Base-by-base conservation (phyloP, 2,888 invertebrate species). In the Hemicrepidius hirtus region DNA sequence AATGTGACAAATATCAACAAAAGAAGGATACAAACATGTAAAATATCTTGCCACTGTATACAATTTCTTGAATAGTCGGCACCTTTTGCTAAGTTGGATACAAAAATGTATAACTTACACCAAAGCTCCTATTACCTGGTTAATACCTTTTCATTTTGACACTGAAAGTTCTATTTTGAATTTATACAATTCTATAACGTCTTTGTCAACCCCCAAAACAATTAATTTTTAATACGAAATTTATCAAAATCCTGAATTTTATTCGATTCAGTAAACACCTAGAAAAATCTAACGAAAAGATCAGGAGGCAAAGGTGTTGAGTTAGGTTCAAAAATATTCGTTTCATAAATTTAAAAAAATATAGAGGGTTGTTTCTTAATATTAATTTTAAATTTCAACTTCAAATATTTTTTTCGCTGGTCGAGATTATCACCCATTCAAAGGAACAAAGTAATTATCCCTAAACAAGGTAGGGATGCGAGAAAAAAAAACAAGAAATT, bases 71-170 rank as follows among this genome's bases (percentile, higher is more conserved):
- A 81, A 79, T 79, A 76, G 81, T 78, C 81, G 82, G 81, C 79
- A 74, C 73, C 80, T 80, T 83, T 81, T 76, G 72, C 76, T 73
- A 77, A 78, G 77, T 75, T 76, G 73, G 71, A 76, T 74, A 76
- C 77, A 76, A 71, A 70, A 74, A 77, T 73, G 81, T 83, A 83
- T 85, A 84, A 83, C 82, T 84, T 84, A 84, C 84, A 84, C 83
- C 83, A 80, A 82, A 82, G 83, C 84, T 85, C 84, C 82, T 82
- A 83, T 85, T 84, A 84, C 85, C 83, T 84, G 82, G 81, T 82
- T 83, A 84, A 84, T 83, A 74, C 82, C 78, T 74, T 71, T 76
- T 79, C 79, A 81, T 81, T 83, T 41, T 65, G 49, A 50, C 49
- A 49, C 46, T 46, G 32, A 2, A 5, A 5, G 24, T 24, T 24